Base-by-base conservation (phyloP, 2,797 vertebrate species). In the Phyllotis vaccarum region DNA sequence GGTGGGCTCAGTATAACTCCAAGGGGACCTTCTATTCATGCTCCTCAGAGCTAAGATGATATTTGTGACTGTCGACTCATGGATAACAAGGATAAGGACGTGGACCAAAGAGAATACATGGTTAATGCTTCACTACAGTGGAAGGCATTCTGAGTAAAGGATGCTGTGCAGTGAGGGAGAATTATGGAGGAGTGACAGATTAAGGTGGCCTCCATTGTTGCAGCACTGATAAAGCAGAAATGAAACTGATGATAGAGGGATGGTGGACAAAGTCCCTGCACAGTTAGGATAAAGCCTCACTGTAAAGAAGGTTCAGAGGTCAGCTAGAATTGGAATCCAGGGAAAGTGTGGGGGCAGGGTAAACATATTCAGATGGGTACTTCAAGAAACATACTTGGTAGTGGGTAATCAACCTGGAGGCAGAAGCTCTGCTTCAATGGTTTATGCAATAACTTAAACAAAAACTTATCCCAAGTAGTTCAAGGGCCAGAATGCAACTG, bases 231-330 rank as follows among this genome's bases (percentile, higher is more conserved):
- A 29, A 70, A 54, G 37, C 37, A 29, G n/a, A 86, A 27, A 54
- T 43, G 22, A 34, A 24, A 34, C 19, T 6, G 79, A 49, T 17
- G 43, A 46, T 1, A 29, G 9, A 19, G 24, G 13, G 66, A 58
- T 0, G 10, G 37, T 40, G 11, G n/a, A 4, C 31, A 34, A 40
- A n/a, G n/a, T 2, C 31, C 3, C 11, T 49, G 29, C 4, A 40
- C 11, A 13, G 46, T 82, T n/a, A 79, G 37, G 43, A 56, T 10
- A 24, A 76, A 34, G 72, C 31, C 7, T 81, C n/a, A 31, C 5
- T 13, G 6, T 17, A 37, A 64, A 74, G 9, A 31, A 17, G 29
- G 54, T 75, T 62, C 49, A 6, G 2, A 19, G 1, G 29, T 29
- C 58, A 64, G 34, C 37, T 83, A 49, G 40, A 70, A 6, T 80